Conservation (phyloP, 2,888 invertebrate species). For the Andrena praecox region DNA sequence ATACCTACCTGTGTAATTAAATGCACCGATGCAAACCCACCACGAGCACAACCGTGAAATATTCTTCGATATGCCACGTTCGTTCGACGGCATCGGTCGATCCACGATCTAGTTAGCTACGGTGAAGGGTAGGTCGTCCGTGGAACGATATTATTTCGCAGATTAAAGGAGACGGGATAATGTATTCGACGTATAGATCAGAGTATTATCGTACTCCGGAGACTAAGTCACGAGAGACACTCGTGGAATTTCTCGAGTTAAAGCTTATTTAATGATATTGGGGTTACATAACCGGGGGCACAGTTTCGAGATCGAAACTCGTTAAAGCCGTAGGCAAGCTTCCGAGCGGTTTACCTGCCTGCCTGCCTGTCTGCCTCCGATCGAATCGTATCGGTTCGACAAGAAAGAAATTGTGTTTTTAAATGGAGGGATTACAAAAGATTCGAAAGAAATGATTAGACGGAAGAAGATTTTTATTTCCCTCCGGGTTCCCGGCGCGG, state of each 20-base stretch:
- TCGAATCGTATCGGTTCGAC: slow-evolving; percentile 12
- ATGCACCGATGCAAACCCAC: background rate
- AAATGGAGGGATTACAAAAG: slow-evolving; percentile 15
- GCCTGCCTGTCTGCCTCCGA: background rate
- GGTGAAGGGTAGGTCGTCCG: background rate
- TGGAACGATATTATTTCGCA: slow-evolving; percentile 2
- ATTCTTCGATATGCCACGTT: background rate
- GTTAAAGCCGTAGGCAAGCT: slow-evolving; percentile 15
- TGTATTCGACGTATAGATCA: slow-evolving; percentile 4
- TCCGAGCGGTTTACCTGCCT: background rate
- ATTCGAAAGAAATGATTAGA: slow-evolving; percentile 19
- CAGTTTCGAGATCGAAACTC: slow-evolving; percentile 36
- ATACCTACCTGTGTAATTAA: background rate
- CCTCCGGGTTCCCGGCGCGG: background rate
- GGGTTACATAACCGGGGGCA: slow-evolving; percentile 16
- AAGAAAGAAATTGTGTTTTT: slow-evolving; percentile 18
- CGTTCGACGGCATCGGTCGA: background rate
- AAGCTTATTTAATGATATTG: slow-evolving; percentile 36
- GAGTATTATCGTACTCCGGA: slow-evolving; percentile 28
- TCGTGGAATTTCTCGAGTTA: slow-evolving; percentile 27
- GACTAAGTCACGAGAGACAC: slow-evolving; percentile 7
- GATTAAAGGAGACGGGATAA: slow-evolving; percentile 18
- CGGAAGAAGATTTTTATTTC: background rate
- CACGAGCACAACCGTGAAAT: background rate
- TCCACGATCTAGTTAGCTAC: background rate